phyloP scores from a whole-genome alignment of 2,888 invertebrate genomes.

The Lydus trimaculatus region DNA sequence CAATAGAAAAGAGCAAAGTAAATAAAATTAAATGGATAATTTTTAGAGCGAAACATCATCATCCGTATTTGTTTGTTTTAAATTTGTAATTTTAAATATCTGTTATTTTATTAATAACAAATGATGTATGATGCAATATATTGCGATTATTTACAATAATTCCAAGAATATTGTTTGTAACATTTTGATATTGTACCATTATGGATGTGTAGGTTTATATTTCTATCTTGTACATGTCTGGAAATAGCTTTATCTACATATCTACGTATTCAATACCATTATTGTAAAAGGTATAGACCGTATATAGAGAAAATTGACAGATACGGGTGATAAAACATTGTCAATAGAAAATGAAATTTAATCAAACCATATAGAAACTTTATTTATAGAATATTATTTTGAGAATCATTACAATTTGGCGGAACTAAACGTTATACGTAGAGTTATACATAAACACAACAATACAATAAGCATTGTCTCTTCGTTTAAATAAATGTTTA shows the following conservation, averaged over 20 bases:
- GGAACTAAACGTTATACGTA: not conserved
- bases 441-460: not conserved
- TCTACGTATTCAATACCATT: not conserved
- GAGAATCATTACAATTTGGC: conserved; percentile 1
- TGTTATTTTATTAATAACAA: not conserved
- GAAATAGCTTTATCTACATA: not conserved
- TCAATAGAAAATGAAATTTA: not conserved
- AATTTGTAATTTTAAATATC: not conserved
- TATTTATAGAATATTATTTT: conserved; percentile 5
- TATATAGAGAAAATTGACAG: not conserved
- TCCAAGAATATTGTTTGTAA: not conserved
- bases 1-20: not conserved
- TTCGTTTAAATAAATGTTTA: not conserved
- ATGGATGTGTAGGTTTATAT: not conserved
- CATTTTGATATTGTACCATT: not conserved
- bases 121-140: not conserved
- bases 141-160: not conserved
- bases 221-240: not conserved
- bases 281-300: not conserved
- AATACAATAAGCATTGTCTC: not conserved
- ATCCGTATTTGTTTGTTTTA: not conserved
- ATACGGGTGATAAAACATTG: not conserved
- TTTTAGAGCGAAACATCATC: not conserved
- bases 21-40: not conserved
- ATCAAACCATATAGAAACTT: not conserved